These are phyloP conservation scores for Hypocryptadius cinnamomeus DNA, from an alignment of 2,113 vertebrate genomes.

Conservation along the genomic window DNA sequence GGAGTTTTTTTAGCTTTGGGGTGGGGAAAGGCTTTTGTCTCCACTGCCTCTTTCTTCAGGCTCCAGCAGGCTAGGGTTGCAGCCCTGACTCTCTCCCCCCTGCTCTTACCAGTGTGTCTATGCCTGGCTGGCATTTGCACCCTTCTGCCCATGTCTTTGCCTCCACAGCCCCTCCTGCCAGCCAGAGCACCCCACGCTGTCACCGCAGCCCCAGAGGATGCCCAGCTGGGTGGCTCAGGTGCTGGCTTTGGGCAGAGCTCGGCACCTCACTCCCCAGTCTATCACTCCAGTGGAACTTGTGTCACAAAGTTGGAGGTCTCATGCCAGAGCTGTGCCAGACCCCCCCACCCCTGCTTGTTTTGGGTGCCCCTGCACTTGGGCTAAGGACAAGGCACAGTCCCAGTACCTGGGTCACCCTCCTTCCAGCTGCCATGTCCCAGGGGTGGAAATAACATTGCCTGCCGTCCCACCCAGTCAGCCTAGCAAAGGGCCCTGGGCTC, in stretches of 20 bases:
- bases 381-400: not conserved
- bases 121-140: not conserved
- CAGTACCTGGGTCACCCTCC: not conserved
- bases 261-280: not conserved
- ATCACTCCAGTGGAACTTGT: not conserved
- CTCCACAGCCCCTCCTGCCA: not conserved
- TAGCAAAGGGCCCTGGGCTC: not conserved
- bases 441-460: not conserved
- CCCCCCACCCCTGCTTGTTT: not conserved
- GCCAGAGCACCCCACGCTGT: not conserved
- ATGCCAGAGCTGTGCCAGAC: not conserved
- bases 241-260: not conserved
- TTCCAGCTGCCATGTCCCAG: not conserved
- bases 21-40: not conserved
- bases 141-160: not conserved
- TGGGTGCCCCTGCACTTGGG: not conserved
- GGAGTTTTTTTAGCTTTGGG: not conserved
- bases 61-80: not conserved
- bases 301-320: not conserved
- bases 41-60: not conserved
- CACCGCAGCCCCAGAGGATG: not conserved
- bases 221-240: rapidly evolving
- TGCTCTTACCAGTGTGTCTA: not conserved
- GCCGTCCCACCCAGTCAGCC: not conserved
- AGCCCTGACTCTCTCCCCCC: not conserved